Evolutionary conservation across 92 coral and sea anemone species (phyloP).

Genomic region (Bergia sp.): DNA sequence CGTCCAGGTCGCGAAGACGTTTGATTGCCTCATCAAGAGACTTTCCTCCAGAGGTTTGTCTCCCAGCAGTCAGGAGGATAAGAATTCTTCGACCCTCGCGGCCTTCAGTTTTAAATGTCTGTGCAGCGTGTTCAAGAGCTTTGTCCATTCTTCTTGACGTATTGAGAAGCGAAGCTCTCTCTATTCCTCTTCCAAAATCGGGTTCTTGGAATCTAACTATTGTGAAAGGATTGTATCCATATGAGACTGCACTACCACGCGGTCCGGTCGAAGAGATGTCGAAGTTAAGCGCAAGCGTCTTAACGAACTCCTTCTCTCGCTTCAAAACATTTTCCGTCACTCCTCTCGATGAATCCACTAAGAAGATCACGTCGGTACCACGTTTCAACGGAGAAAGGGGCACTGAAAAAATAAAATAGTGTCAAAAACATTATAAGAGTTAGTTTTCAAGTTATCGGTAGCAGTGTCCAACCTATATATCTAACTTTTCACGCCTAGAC

Average conservation of each 20-base stretch:
- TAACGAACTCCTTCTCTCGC: slow-evolving; percentile 67
- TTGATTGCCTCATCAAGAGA: slow-evolving; percentile 16
- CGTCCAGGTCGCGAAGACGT: slow-evolving; percentile 13
- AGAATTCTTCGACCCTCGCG: slow-evolving; percentile 45
- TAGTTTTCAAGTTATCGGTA: too few species aligned
- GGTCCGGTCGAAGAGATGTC: slow-evolving; percentile 47
- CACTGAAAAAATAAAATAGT: slow-evolving; percentile 28
- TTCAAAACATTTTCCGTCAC: slow-evolving; percentile 45
- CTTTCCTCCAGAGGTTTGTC: slow-evolving; percentile 42
- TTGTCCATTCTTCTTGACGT: slow-evolving; percentile 59
- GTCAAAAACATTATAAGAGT: too few species aligned
- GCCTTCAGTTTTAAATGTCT: slow-evolving; percentile 22
- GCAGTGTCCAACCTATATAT: too few species aligned
- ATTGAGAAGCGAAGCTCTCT: slow-evolving; percentile 24
- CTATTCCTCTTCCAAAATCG: slow-evolving; percentile 20
- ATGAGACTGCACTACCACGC: slow-evolving; percentile 58
- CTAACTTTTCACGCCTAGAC: too few species aligned
- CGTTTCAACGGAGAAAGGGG: slow-evolving; percentile 41
- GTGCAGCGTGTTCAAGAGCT: slow-evolving; percentile 70
- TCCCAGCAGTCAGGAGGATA: slow-evolving; percentile 48
- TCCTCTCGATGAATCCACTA: slow-evolving; percentile 74
- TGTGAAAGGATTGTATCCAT: slow-evolving; percentile 56
- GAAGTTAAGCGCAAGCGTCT: slow-evolving; percentile 47
- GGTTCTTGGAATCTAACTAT: slow-evolving; percentile 27
- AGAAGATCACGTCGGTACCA: slow-evolving; percentile 64